Conservation (phyloP, 2,888 invertebrate genomes). For the Limenitis camilla region DNA sequence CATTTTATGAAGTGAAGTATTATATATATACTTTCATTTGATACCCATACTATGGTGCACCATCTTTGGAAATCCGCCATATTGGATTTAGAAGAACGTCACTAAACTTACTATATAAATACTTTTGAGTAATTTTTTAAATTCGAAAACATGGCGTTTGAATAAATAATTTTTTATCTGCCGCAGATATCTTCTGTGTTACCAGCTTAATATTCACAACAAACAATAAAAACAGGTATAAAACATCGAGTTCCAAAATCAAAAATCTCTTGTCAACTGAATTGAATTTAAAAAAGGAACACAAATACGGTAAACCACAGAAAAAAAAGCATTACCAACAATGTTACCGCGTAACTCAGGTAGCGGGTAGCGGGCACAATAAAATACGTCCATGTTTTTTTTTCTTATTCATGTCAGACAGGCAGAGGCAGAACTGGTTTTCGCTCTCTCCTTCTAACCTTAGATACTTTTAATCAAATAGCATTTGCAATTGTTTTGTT, state of each 20-base stretch:
- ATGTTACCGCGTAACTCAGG: constrained; percentile 46
- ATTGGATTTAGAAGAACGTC: too few relatives aligned
- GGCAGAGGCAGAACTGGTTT: constrained; percentile 37
- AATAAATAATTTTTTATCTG: too few relatives aligned
- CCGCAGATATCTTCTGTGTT: too few relatives aligned
- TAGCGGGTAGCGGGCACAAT: constrained; percentile 41
- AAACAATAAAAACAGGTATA: not conserved
- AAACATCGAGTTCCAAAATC: not conserved
- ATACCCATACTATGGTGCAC: too few relatives aligned
- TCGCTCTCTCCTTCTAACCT: constrained; percentile 27
- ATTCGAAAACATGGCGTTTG: too few relatives aligned
- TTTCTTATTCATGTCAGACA: constrained; percentile 32
- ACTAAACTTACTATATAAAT: too few relatives aligned
- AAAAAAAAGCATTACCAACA: constrained; percentile 28
- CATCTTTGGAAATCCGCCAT: too few relatives aligned
- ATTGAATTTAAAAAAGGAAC: constrained; percentile 21
- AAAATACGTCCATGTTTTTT: constrained; percentile 33
- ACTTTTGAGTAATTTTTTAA: too few relatives aligned
- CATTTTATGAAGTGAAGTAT: too few relatives aligned
- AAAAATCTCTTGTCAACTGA: not conserved
- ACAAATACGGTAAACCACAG: constrained; percentile 30
- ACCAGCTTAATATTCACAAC: too few relatives aligned
- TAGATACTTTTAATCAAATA: constrained; percentile 24
- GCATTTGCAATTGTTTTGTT: constrained; percentile 15
- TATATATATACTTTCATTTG: too few relatives aligned